phyloP scores from a whole-genome alignment of 2,113 vertebrate genomes.

The Brachirus orientalis region DNA sequence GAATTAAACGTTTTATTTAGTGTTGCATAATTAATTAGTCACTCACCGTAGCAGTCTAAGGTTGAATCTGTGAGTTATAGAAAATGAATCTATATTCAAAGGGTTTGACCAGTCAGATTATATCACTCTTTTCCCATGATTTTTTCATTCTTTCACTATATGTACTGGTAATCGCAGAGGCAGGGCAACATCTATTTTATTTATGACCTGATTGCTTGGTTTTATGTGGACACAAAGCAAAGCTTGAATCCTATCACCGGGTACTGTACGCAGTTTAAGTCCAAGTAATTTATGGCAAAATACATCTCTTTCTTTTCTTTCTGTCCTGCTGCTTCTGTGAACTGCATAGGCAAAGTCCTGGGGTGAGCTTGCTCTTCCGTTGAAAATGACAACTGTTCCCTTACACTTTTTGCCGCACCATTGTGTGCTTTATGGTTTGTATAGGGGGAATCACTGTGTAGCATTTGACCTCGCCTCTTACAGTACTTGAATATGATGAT shows the following conservation, averaged over 20 bases:
- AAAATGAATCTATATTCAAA: conserved; percentile 32
- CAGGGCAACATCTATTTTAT: conserved; percentile 74
- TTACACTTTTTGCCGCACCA: conserved; percentile 85
- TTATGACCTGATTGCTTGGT: conserved; percentile 76
- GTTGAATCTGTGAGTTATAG: conserved; percentile 2
- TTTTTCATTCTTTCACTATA: conserved; percentile 34
- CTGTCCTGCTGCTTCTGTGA: conserved; percentile 74
- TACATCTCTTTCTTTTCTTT: conserved; percentile 66
- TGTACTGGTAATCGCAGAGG: conserved; percentile 72
- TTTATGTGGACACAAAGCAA: conserved; percentile 80
- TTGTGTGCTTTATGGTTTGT: conserved; percentile 87
- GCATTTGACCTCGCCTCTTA: conserved; percentile 85
- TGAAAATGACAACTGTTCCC: conserved; percentile 79
- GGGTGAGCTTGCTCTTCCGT: conserved; percentile 81
- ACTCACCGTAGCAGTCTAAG: conserved; percentile 1
- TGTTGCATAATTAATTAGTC: conserved; percentile 5
- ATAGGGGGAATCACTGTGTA: conserved; percentile 81
- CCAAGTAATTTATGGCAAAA: conserved; percentile 83
- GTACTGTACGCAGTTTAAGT: conserved; percentile 80
- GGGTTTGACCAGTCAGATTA: conserved; percentile 14
- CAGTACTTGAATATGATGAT: conserved; percentile 87
- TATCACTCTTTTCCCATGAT: conserved; percentile 2
- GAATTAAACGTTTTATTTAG: background rate
- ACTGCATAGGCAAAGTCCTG: conserved; percentile 80
- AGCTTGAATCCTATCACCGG: conserved; percentile 77